Conservation (phyloP, 2,797 vertebrate genomes). For the Siniperca scherzeri region DNA sequence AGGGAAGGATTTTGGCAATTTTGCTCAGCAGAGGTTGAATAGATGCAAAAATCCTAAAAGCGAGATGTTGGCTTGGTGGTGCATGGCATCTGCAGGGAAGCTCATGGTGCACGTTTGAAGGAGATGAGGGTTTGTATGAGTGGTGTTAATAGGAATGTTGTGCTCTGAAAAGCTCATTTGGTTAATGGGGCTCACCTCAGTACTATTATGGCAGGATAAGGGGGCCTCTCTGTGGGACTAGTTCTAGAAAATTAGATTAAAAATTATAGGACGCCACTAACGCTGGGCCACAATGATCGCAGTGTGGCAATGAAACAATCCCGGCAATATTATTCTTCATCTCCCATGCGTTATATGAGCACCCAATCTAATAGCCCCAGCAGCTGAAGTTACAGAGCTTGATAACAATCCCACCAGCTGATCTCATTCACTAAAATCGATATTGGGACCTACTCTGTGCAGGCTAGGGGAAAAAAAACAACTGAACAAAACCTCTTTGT, state of each 20-base stretch:
- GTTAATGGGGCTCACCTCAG: conserved; percentile 81
- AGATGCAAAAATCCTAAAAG: conserved; percentile 31
- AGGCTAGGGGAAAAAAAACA: not conserved
- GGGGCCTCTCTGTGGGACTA: conserved; percentile 62
- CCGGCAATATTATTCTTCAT: conserved; percentile 63
- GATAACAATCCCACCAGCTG: conserved; percentile 54
- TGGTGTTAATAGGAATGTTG: conserved; percentile 69
- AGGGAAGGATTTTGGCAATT: conserved; percentile 18
- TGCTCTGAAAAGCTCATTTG: conserved; percentile 74
- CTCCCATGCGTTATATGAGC: conserved; percentile 53
- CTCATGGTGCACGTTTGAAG: conserved; percentile 32
- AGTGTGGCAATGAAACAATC: conserved; percentile 67
- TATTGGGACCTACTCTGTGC: conserved; percentile 41
- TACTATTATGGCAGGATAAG: conserved; percentile 71
- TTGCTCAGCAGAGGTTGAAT: conserved; percentile 7
- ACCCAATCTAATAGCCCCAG: conserved; percentile 41
- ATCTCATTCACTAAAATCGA: conserved; percentile 60
- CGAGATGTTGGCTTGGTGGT: conserved; percentile 25
- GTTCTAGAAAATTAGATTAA: conserved; percentile 76
- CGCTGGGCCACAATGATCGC: conserved; percentile 43
- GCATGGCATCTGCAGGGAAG: conserved; percentile 29
- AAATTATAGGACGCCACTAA: conserved; percentile 66
- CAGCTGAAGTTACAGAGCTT: conserved; percentile 47
- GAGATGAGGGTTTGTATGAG: conserved; percentile 56
- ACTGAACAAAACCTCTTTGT: not conserved